These are phyloP conservation scores for Pampusana beccarii DNA, from an alignment of 2,113 vertebrate genomes.

Conservation along the genomic window DNA sequence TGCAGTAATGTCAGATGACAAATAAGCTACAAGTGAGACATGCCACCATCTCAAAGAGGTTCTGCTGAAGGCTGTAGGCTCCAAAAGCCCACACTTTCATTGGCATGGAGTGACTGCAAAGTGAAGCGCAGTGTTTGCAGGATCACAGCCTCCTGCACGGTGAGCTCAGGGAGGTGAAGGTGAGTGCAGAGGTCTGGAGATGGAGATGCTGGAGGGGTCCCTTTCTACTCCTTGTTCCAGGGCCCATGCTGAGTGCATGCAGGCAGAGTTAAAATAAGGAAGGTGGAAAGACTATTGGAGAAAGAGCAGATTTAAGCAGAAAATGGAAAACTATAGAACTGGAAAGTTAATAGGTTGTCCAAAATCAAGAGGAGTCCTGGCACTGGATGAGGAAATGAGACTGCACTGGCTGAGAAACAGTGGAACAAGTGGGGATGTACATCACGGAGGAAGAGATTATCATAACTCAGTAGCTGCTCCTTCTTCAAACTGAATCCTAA, in stretches of 20 bases:
- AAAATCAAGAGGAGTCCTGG: background rate
- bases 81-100: background rate
- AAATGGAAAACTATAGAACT: background rate
- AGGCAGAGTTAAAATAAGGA: background rate
- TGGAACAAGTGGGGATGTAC: background rate
- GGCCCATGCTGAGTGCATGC: background rate
- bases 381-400: background rate
- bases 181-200: background rate
- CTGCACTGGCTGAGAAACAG: background rate
- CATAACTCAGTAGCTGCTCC: background rate
- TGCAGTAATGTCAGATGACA: background rate
- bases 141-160: background rate
- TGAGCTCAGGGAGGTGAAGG: background rate
- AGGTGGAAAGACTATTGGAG: background rate
- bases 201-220: background rate
- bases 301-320: background rate
- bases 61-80: background rate
- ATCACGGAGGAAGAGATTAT: background rate
- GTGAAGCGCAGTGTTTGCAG: background rate
- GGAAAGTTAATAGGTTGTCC: background rate
- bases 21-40: background rate
- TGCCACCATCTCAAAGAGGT: background rate
- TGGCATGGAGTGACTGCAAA: background rate
- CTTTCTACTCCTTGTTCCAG: background rate
- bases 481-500: constrained; percentile 2